Base-by-base conservation (phyloP, 37 sponge, comb jelly and placozoan species). In the Halisarca cf. caerulea region DNA sequence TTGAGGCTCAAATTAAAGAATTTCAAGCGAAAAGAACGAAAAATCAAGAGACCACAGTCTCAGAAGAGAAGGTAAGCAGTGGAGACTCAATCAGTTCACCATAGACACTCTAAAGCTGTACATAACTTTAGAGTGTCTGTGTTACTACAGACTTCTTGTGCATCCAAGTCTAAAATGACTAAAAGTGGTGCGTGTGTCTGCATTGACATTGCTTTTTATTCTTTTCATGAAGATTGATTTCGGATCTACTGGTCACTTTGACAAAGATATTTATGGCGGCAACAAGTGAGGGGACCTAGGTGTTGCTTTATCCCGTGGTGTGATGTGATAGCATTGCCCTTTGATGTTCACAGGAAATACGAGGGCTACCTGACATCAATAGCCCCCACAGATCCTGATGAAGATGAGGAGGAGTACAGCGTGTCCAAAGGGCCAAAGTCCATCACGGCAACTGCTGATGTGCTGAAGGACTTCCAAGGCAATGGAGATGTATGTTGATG, bases 311-410 rank as follows among this genome's bases (percentile, higher is more conserved):
- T 72, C 7, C 9, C 3, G 23, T n/a, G 23, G 60, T 59, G 60
- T 59, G 7, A n/a, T n/a, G 5, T 28, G 25, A 5, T 23, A 30
- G 64, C 30, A 6, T n/a, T 80, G 58, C 5, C 60, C 60, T 36
- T n/a, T 34, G 2, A 1, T 39, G 38, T 23, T 21, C 33, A 23
- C 32, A 80, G 81, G 59, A 59, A 34, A 2, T 80, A 59, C 35
- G 84, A 77, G 3, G 83, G 79, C 11, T 94, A 89, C 81, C 79
- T 93, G 39, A 87, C 88, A n/a, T 86, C 92, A 53, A 91, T 94
- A 21, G 88, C 82, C 5, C 51, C 83, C 53, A 88, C 44, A 5
- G 92, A 94, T 6, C 83, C 61, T 33, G 92, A 89, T 0, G 94
- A 93, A 55, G 94, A 74, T 36, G 92, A 89, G 0, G 94, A 93